A percentile compares a stretch with the other conserved stretches of the same genome.
These are phyloP conservation scores for Sialis fuliginosa DNA, from an alignment of 2,888 invertebrate genomes.

Conservation along the genomic window DNA sequence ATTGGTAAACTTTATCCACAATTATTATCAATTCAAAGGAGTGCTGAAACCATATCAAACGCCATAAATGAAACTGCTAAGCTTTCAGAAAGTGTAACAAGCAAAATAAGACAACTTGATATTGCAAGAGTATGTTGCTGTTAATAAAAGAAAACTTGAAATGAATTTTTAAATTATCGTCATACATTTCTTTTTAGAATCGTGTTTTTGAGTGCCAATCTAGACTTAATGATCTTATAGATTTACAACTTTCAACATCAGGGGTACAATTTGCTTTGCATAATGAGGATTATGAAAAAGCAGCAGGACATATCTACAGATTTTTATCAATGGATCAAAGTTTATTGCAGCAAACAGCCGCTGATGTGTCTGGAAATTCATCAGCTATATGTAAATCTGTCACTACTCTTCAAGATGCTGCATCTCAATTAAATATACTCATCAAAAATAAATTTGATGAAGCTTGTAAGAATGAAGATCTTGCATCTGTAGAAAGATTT, in stretches of 20 bases:
- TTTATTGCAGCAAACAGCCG: conserved; percentile 55
- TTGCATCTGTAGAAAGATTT: conserved; percentile 80
- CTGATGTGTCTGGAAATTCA: conserved; percentile 52
- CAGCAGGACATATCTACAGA: conserved; percentile 87
- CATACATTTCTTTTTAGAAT: conserved; percentile 32
- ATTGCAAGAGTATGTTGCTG: conserved; percentile 71
- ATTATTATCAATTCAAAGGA: conserved; percentile 56
- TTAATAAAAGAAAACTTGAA: background rate
- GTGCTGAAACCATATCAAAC: conserved; percentile 62
- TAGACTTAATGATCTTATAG: conserved; percentile 85
- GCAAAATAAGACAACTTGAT: conserved; percentile 88
- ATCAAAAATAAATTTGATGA: conserved; percentile 75
- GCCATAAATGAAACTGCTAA: conserved; percentile 78
- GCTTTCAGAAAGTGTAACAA: conserved; percentile 84
- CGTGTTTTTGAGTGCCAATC: conserved; percentile 88
- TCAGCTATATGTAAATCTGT: conserved; percentile 55
- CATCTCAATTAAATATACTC: conserved; percentile 47
- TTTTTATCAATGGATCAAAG: conserved; percentile 86
- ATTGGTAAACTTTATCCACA: conserved; percentile 68
- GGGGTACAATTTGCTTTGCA: conserved; percentile 91
- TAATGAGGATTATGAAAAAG: conserved; percentile 92
- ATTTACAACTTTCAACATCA: conserved; percentile 87
- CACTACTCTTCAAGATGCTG: conserved; percentile 55
- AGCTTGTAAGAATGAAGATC: conserved; percentile 73
- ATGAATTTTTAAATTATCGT: conserved; percentile 1